Evolutionary conservation across 1,140 invertebrate genomes (phyloP), one percentile per base, ranked within the genome.

Genomic region (Hesperophylax magnus): DNA sequence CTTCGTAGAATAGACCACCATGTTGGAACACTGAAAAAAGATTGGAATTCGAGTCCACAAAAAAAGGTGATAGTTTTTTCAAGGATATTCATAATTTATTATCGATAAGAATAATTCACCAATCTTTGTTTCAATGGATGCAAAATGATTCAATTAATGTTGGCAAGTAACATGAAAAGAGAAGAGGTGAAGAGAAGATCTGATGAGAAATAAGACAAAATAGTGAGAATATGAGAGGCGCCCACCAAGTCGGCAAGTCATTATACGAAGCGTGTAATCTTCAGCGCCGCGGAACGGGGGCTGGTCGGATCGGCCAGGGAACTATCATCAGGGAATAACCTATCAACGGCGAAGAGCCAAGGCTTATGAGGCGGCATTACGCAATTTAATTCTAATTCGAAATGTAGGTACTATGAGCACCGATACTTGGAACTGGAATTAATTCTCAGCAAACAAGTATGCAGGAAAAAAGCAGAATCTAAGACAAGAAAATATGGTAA

Each of bases 241-340:
- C 24, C 63, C 63, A 65, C 63, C 27, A 31, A 22, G 63, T 14
- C 14, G 17, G 63, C 4, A 17, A 27, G 63, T 65, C 63, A 65
- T 65, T 27, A 27, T 9, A 17, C 63, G 63, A 24, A 17, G 17
- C 27, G 27, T 31, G 24, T 31, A 65, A 27, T 31, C 56, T 58
- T 22, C 63, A n/a, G 61, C 63, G 7, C 63, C 22, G 63, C 63
- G 22, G 63, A 31, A 61, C n/a, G n/a, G 56, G 56, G 56, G 61
- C 17, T 58, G 56, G 17, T 34, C 24, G 27, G 11, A 17, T 65
- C 61, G 24, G 56, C 5, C n/a, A 18, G 18, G 61, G 61, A 15
- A 15, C 61, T 65, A 65, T 65, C 61, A 65, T 65, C 61, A 65
- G 15, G 61, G 61, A 22, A 24, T 27, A 27, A 17, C 18, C 61